Evolutionary conservation across 2,888 invertebrate genomes (phyloP), one percentile per base, ranked within the genome.

Genomic region (Caenorhabditis wallacei): DNA sequence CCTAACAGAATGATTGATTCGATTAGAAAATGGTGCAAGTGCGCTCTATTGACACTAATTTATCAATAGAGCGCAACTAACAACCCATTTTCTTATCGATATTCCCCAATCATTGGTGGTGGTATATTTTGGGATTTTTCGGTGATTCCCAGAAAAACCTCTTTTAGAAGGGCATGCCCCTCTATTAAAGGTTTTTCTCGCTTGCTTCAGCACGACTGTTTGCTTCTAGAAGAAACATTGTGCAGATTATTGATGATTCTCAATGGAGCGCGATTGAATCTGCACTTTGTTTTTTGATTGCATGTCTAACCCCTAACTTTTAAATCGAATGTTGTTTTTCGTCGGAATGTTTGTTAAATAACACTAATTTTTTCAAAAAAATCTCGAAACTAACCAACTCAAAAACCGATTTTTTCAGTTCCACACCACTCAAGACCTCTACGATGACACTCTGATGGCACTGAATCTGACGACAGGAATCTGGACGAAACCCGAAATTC

Each of bases 381-480:
- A 18, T 51, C 35, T n/a, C 18, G 26, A 43, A 57, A 40, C 40
- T 26, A 16, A n/a, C 18, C 3, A 8, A 53, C 26, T 18, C 40
- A 40, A 40, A 8, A 8, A n/a, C 18, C 48, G 16, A 48, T 70
- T 56, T 35, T 61, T 81, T 59, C 72, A 94, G 7, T 94, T 94
- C 89, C 94, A 94, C 86, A 94, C 94, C 37, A 93, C 92, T 71
- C 81, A 94, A 80, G 94, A 96, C 92, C 93, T 95, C 82, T 96
- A 96, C 92, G 95, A 95, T 56, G 84, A 85, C 43, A 68, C 70
- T 0, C 61, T 85, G 37, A 84, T 82, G 81, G 87, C 69, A 1
- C 92, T 96, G 84, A 95, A 97, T 93, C 94, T 95, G 80, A 92
- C 93, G 74, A 94, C 94, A 30, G 94, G 94, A 78, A 94, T 93